Evolutionary conservation across 2,888 invertebrate species (phyloP).

Genomic region (Junonia oenone): DNA sequence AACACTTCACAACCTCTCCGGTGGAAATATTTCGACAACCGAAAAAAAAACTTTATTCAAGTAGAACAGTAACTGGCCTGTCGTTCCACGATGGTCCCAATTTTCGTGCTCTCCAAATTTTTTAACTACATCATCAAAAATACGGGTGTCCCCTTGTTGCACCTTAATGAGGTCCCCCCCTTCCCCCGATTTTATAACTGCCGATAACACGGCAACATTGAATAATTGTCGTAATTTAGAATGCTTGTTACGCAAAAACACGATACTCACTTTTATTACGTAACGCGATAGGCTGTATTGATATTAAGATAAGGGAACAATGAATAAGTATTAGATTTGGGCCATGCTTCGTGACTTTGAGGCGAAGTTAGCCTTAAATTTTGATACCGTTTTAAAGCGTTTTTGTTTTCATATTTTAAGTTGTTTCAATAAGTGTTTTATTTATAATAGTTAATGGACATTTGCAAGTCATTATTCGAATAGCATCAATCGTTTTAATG

Average conservation of each 20-base stretch:
- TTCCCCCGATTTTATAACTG: conserved; percentile 67
- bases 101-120: conserved; percentile 36
- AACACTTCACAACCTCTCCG: neutral
- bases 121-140: conserved; percentile 39
- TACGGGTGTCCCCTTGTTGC: conserved; percentile 35
- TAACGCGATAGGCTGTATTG: conserved; percentile 39
- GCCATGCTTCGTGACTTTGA: neutral
- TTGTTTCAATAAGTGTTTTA: neutral
- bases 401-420: neutral
- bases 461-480: no score
- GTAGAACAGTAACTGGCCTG: conserved; percentile 28
- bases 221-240: conserved; percentile 76
- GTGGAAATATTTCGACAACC: conserved; percentile 9
- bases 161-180: conserved; percentile 60
- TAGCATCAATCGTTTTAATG: neutral
- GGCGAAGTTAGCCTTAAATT: neutral
- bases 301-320: conserved; percentile 14
- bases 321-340: conserved; percentile 2
- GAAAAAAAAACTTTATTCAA: conserved; percentile 22
- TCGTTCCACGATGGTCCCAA: conserved; percentile 24
- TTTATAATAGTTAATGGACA: neutral
- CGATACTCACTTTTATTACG: conserved; percentile 61
- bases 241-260: conserved; percentile 70
- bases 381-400: neutral
- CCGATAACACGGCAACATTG: conserved; percentile 73